Evolutionary conservation across 2,113 vertebrate species (phyloP).

Genomic region (Melanerpes aurifrons): DNA sequence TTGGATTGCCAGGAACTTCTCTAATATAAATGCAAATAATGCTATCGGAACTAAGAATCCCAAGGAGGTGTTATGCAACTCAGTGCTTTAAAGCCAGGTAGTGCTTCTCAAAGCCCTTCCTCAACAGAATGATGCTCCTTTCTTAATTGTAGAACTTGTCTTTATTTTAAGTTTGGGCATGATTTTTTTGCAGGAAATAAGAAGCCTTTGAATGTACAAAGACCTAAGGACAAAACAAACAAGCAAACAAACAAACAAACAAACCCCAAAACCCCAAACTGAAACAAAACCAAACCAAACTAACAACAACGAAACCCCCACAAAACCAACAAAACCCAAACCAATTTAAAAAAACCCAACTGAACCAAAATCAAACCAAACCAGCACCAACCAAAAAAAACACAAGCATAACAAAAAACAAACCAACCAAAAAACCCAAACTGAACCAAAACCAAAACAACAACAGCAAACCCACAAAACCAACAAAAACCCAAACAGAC

Average conservation of each 20-base stretch:
- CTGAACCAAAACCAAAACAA: rapidly evolving
- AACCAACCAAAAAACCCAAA: background rate
- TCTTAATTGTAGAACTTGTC: background rate
- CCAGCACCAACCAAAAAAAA: no score
- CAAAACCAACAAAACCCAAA: background rate
- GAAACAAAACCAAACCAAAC: rapidly evolving
- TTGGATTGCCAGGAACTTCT: background rate
- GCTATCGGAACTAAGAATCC: background rate
- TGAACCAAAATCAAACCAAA: rapidly evolving
- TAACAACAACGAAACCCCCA: rapidly evolving
- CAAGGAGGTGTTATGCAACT: background rate
- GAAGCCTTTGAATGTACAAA: background rate
- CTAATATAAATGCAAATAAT: slow-evolving; percentile 45
- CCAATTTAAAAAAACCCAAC: background rate
- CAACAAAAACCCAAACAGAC: background rate
- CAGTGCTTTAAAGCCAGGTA: background rate
- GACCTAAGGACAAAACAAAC: background rate
- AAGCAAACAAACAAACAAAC: no score
- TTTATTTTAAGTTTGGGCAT: background rate
- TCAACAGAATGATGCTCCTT: background rate
- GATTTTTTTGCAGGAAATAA: background rate
- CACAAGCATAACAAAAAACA: background rate
- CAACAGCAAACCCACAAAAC: no score
- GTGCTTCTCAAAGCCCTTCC: background rate
- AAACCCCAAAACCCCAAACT: background rate